Evolutionary conservation across 2,888 invertebrate species (phyloP).

Genomic region (Cryptosula pallasiana): DNA sequence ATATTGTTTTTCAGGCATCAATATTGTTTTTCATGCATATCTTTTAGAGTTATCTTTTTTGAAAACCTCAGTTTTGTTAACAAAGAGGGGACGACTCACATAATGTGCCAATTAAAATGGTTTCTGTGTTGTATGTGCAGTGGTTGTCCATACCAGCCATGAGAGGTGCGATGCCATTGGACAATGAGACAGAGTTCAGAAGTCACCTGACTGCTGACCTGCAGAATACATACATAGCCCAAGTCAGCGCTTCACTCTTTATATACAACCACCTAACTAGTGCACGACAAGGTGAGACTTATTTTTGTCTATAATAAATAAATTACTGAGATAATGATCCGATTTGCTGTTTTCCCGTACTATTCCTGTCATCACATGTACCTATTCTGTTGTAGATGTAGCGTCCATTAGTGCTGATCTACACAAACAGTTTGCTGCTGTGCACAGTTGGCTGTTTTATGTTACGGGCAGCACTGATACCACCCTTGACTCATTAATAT

Average conservation of each 20-base stretch:
- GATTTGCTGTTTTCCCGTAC: not conserved
- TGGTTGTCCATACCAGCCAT: not conserved
- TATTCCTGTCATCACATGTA: not conserved
- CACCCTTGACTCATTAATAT: not conserved
- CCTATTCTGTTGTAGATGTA: not conserved
- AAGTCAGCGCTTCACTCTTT: no score
- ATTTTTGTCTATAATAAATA: no score
- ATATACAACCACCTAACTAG: no score
- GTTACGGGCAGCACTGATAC: not conserved
- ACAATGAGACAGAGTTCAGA: not conserved
- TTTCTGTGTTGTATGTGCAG: constrained; percentile 1
- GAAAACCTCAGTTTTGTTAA: no score
- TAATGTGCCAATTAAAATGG: no score
- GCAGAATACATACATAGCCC: not conserved
- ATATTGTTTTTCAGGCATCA: no score
- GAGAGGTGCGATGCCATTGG: not conserved
- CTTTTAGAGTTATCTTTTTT: no score
- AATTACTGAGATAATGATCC: no score
- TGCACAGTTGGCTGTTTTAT: not conserved
- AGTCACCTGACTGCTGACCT: not conserved
- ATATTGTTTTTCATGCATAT: no score
- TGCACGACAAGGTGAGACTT: no score
- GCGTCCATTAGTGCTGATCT: not conserved
- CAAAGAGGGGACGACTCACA: no score
- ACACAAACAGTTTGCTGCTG: constrained; percentile 5